Conservation (phyloP, 1,140 invertebrate species). For the Ectropis grisescens region DNA sequence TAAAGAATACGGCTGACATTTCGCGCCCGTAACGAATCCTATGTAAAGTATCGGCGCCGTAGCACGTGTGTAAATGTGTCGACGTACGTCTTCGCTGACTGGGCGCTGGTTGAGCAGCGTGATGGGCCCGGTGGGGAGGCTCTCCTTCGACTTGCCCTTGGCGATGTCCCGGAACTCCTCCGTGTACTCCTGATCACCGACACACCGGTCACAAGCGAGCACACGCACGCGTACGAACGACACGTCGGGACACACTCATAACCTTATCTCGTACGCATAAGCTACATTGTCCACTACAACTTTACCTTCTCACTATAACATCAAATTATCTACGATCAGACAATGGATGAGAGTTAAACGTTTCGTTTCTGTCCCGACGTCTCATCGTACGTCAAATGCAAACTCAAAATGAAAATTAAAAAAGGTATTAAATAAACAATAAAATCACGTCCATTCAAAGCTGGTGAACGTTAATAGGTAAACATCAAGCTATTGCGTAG, state of each 20-base stretch:
- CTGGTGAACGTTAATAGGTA: conserved; percentile 31
- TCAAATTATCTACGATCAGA: too few relatives aligned
- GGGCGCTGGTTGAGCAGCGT: conserved; percentile 96
- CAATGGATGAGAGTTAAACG: too few relatives aligned
- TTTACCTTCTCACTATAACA: too few relatives aligned
- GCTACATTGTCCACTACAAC: too few relatives aligned
- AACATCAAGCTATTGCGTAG: conserved; percentile 9
- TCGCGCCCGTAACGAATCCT: too few relatives aligned
- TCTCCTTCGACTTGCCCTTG: conserved; percentile 93
- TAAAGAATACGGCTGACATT: too few relatives aligned
- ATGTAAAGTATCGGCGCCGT: too few relatives aligned
- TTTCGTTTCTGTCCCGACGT: conserved; percentile 48
- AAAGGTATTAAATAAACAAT: conserved; percentile 28
- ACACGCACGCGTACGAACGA: conserved; percentile 13
- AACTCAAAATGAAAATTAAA: conserved; percentile 40
- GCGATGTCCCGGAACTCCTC: conserved; percentile 97
- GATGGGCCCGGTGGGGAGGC: conserved; percentile 90
- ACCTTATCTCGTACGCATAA: too few relatives aligned
- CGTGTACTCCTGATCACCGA: conserved; percentile 88
- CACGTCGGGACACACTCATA: conserved; percentile 33
- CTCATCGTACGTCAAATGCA: conserved; percentile 28
- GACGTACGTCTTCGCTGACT: conserved; percentile 93
- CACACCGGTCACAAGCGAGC: conserved; percentile 52
- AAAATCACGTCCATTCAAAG: conserved; percentile 44
- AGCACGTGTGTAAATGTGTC: too few relatives aligned